Base-by-base conservation (phyloP, 1,140 invertebrate species). In the Psix sp. region DNA sequence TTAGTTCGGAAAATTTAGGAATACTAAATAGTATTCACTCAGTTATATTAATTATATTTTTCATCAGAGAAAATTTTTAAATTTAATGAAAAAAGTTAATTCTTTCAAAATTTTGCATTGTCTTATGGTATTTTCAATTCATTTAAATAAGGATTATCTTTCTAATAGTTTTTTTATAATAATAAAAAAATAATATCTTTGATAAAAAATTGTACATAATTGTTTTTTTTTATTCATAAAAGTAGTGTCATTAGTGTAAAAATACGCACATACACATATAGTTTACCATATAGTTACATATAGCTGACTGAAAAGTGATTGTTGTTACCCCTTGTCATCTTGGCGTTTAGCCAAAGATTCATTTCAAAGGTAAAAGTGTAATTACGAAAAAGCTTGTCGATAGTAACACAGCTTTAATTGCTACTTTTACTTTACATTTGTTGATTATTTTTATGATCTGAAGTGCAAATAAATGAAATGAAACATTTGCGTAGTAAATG, bases 301-400 rank as follows among this genome's bases (percentile, higher is more conserved):
- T 52, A 45, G 33, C 31, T 18, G 45, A 56, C 29, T 46, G 26
- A 48, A 56, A 42, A 42, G 43, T 16, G 49, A 66, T 18, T 67
- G 36, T 67, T 67, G 40, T 57, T 33, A 17, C 21, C 14, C 49
- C 43, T 42, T 48, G 35, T 66, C 26, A 24, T 36, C 0, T 38
- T 67, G 63, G 63, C 52, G 5, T 16, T 33, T 6, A 11, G 35
- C 52, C 54, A 66, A 67, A 57, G 29, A 51, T 38, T 49, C 13
- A 26, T 45, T 51, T 67, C 52, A 67, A 59, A 67, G 52, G 54
- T 67, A 57, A 67, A 67, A 51, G 38, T 59, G 52, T 60, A 68
- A 59, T 68, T 68, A 68, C 46, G 46, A 18, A 20, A 60, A 60
- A 68, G 45, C 65, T 52, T 60, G 46, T 60, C 65, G 57, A 60